phyloP scores from a whole-genome alignment of 2,888 invertebrate species.

The Slavum lentiscoides region DNA sequence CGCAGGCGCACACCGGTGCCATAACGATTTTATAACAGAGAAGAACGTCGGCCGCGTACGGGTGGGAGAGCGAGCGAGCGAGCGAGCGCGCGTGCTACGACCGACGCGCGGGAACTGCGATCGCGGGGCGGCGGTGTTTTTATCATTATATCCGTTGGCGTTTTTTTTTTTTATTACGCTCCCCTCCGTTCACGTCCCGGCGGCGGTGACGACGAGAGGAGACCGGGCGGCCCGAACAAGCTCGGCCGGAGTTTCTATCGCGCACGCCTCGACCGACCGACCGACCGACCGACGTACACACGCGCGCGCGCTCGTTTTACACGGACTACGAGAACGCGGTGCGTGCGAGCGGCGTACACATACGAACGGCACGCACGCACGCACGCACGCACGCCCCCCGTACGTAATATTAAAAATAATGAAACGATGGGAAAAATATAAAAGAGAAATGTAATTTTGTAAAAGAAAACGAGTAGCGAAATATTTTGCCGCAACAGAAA shows the following conservation, averaged over 20 bases:
- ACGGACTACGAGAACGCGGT: too few species aligned
- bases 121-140: slow-evolving; percentile 8
- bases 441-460: not conserved
- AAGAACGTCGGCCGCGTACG: slow-evolving; percentile 22
- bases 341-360: too few species aligned
- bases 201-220: too few species aligned
- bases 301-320: too few species aligned
- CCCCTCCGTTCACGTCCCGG: not conserved
- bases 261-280: too few species aligned
- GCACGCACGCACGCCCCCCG: not conserved
- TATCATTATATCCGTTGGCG: slow-evolving; percentile 24
- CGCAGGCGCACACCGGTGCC: slow-evolving; percentile 43
- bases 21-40: slow-evolving; percentile 49
- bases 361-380: not conserved
- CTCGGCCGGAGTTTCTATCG: too few species aligned
- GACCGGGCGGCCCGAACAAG: too few species aligned
- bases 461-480: not conserved
- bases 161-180: not conserved
- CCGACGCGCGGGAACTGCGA: not conserved
- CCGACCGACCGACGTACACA: too few species aligned
- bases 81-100: too few species aligned
- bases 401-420: not conserved
- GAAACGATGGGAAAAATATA: too few species aligned
- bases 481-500: too few species aligned
- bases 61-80: not conserved